Percentiles rank a stretch among this genome's conserved stretches.
phyloP scores from a whole-genome alignment of 2,797 vertebrate genomes.

The Eleutherodactylus coqui region DNA sequence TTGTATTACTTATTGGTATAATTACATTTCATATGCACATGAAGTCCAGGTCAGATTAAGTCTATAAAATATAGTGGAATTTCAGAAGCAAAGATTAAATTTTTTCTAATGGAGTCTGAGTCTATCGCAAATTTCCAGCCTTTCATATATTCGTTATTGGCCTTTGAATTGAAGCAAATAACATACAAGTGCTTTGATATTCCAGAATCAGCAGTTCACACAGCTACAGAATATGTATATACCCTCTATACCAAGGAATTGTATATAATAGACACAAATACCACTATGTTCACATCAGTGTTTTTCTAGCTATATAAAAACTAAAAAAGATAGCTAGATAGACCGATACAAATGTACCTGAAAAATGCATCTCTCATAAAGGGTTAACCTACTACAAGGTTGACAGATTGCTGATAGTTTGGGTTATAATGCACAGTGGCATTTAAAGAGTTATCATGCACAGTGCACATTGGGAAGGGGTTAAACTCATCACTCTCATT shows the following conservation, averaged over 20 bases:
- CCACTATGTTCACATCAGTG: neutral
- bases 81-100: slow-evolving; percentile 16
- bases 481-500: too few relatives aligned
- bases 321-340: neutral
- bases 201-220: slow-evolving; percentile 26
- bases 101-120: slow-evolving; percentile 28
- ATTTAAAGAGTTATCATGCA: too few relatives aligned
- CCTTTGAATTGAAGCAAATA: slow-evolving; percentile 30
- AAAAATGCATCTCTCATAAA: too few relatives aligned
- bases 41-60: slow-evolving; percentile 26
- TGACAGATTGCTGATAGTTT: too few relatives aligned
- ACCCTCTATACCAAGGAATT: neutral
- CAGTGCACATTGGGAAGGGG: too few relatives aligned
- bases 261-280: neutral
- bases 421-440: too few relatives aligned
- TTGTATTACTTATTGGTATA: slow-evolving; percentile 28
- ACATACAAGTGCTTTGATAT: slow-evolving; percentile 20
- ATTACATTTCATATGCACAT: slow-evolving; percentile 19
- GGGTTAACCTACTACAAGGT: too few relatives aligned
- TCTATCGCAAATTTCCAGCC: neutral
- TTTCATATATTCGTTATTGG: slow-evolving; percentile 31
- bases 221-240: slow-evolving; percentile 31
- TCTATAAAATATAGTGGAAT: slow-evolving; percentile 7
- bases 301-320: neutral
- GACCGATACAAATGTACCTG: too few relatives aligned